These are phyloP conservation scores for Coenonympha glycerion DNA, from an alignment of 2,888 invertebrate genomes.

Conservation along the genomic window DNA sequence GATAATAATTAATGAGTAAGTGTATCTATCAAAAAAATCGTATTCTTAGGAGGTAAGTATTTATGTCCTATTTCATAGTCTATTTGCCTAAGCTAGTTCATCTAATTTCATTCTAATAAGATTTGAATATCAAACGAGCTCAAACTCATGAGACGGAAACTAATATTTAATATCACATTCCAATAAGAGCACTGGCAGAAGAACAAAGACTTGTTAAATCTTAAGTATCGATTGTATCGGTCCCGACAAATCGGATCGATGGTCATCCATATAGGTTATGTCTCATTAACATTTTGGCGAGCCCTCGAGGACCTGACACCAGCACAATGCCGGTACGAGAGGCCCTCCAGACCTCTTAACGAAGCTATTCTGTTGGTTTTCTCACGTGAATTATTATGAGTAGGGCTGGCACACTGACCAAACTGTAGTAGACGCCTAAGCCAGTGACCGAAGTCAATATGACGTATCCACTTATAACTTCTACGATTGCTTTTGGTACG, in stretches of 20 bases:
- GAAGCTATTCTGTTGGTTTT: constrained; percentile 70
- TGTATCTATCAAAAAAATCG: no score
- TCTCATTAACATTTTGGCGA: constrained; percentile 55
- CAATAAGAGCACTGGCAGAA: not conserved
- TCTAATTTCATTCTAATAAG: no score
- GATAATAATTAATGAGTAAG: no score
- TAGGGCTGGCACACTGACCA: constrained; percentile 32
- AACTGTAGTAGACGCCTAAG: no score
- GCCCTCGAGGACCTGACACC: constrained; percentile 50
- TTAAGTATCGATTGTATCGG: constrained; percentile 40
- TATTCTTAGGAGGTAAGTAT: no score
- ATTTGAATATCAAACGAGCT: no score
- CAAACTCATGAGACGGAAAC: no score
- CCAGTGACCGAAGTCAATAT: no score
- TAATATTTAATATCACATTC: not conserved
- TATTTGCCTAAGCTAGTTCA: no score
- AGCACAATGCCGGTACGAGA: constrained; percentile 55
- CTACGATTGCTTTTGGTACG: no score
- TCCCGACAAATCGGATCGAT: constrained; percentile 34
- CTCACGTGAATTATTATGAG: constrained; percentile 62
- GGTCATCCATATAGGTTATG: constrained; percentile 31
- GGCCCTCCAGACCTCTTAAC: constrained; percentile 65
- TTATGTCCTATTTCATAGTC: no score
- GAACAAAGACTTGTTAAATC: constrained; percentile 4
- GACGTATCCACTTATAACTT: no score